Percentiles rank a stretch among this genome's conserved stretches.
phyloP scores from a whole-genome alignment of 2,113 vertebrate species.

The Oenanthe melanoleuca region DNA sequence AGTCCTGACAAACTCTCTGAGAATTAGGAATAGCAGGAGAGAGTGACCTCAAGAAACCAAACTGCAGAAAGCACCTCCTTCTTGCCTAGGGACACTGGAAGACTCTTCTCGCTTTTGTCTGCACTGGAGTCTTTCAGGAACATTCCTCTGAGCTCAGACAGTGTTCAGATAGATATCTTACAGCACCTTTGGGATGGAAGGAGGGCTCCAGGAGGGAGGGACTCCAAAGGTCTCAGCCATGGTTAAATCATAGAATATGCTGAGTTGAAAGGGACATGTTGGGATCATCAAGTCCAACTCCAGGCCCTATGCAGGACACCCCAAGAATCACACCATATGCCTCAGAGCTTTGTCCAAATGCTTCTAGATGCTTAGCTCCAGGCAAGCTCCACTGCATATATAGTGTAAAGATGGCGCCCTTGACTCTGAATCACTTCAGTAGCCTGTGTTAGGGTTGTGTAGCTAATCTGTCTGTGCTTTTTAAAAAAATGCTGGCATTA shows the following conservation, averaged over 20 bases:
- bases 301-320: fast-evolving
- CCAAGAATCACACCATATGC: not conserved
- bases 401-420: not conserved
- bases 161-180: not conserved
- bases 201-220: not conserved
- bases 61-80: not conserved
- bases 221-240: not conserved
- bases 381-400: not conserved
- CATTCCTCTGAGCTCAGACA: not conserved
- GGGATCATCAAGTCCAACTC: not conserved
- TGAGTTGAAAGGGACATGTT: not conserved
- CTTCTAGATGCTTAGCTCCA: not conserved
- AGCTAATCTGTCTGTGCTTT: not conserved
- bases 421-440: not conserved
- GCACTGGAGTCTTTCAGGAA: not conserved
- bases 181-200: not conserved
- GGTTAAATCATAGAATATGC: not conserved
- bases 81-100: not conserved
- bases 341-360: not conserved
- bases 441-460: not conserved
- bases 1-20: not conserved
- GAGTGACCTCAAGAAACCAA: not conserved
- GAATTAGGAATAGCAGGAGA: not conserved
- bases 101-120: not conserved
- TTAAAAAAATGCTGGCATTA: not conserved